Base-by-base conservation (phyloP, 2,113 vertebrate genomes). In the Cynocephalus volans region DNA sequence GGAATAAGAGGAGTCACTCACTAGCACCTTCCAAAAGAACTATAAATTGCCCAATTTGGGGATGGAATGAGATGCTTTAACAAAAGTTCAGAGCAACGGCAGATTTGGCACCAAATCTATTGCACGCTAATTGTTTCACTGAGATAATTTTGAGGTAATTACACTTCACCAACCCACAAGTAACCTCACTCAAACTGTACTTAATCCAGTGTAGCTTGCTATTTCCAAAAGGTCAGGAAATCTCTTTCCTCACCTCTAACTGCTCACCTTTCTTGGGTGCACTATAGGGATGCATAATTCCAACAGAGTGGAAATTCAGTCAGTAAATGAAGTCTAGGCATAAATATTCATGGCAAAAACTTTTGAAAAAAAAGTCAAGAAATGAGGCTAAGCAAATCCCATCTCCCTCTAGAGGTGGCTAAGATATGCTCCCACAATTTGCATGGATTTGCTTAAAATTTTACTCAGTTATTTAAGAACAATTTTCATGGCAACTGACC, bases 181-280 rank as follows among this genome's bases (percentile, higher is more conserved):
- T 98, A 98, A 98, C 95, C 97, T 91, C 60, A 48, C 92, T 93
- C 77, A 95, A 90, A 93, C 97, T 0, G 93, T 93, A 84, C 98
- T 98, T 98, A 98, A 98, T 97, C 98, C 97, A 86, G 91, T 97
- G 97, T 92, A 98, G 93, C 97, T 97, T 97, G 96, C 97, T 98
- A 97, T 98, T 99, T 99, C 97, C 97, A 97, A 99, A 99, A 98
- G 98, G 98, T 98, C 98, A 99, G 1, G 79, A 97, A 98, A 98
- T 98, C 97, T 98, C 98, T 98, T 98, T 97, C 90, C 98, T 98
- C 97, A 98, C 98, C 98, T 98, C 98, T 98, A 97, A 98, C 93
- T 17, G 95, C 97, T 99, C 98, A 98, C 98, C 98, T 98, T 98
- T 98, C 98, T 67, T 92, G 97, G 96, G 8, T 95, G 97, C 91